Evolutionary conservation across 2,113 vertebrate genomes (phyloP).

Genomic region (Podilymbus podiceps): DNA sequence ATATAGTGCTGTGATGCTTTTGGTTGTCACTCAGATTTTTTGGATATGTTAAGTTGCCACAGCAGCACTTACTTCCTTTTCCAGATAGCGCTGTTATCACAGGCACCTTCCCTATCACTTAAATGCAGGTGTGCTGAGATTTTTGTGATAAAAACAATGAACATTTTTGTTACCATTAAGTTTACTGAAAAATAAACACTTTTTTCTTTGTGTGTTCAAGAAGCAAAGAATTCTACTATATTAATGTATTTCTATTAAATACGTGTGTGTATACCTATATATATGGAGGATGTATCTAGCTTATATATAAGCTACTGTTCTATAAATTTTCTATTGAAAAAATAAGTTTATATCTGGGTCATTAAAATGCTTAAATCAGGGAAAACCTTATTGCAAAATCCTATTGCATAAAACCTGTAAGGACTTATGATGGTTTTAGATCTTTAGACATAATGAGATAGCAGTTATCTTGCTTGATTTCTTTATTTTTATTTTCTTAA

Average conservation of each 20-base stretch:
- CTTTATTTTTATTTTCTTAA: background rate
- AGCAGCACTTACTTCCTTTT: background rate
- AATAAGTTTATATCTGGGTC: background rate
- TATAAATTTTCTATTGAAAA: background rate
- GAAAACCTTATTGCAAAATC: no score
- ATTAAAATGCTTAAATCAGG: background rate
- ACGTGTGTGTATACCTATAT: background rate
- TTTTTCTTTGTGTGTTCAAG: background rate
- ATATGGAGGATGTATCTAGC: background rate
- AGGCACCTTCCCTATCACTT: background rate
- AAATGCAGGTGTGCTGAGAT: background rate
- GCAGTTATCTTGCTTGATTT: background rate
- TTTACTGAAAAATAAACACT: background rate
- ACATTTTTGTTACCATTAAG: background rate
- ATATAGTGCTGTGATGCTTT: background rate
- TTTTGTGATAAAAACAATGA: background rate
- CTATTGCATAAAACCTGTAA: background rate
- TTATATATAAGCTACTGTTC: background rate
- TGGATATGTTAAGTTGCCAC: background rate
- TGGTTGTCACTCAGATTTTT: background rate
- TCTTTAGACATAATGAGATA: background rate
- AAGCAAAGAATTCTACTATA: background rate
- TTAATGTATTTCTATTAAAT: background rate
- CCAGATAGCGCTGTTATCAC: background rate
- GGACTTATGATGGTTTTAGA: background rate